Percentiles rank a stretch among this genome's conserved stretches.
Evolutionary conservation across 2,797 vertebrate genomes (phyloP).

Genomic region (Onychomys torridus): DNA sequence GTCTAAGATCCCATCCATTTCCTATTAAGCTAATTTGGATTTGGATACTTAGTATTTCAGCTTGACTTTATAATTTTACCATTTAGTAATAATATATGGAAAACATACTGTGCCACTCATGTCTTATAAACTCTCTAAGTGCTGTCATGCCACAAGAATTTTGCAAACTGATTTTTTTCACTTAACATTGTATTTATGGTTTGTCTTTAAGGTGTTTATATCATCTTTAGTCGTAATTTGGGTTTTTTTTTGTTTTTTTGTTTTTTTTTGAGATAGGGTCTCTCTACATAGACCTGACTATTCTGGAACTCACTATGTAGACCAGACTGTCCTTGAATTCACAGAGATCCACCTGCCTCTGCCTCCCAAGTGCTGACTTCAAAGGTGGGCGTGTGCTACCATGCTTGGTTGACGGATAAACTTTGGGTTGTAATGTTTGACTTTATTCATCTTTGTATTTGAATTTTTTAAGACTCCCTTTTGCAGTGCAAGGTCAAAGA

Average conservation of each 20-base stretch:
- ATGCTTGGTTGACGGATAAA: background rate
- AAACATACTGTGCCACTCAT: background rate
- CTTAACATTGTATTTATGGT: background rate
- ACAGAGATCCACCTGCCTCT: background rate
- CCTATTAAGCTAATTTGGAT: background rate
- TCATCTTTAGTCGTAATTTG: background rate
- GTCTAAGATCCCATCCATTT: background rate
- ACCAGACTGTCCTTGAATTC: background rate
- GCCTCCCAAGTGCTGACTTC: background rate
- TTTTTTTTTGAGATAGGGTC: background rate
- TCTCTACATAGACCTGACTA: background rate
- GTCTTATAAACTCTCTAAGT: conserved; percentile 18
- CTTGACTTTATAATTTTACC: background rate
- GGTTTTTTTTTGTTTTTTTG: too few species aligned
- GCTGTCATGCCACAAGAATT: background rate
- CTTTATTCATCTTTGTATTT: background rate
- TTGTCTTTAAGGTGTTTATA: background rate
- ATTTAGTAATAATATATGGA: background rate
- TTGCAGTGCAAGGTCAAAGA: background rate
- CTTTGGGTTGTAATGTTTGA: conserved; percentile 46
- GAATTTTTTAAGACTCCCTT: background rate
- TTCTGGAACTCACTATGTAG: background rate
- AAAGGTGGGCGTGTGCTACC: background rate
- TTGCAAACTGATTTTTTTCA: background rate
- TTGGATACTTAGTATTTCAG: background rate